Conservation (phyloP, 2,113 vertebrate genomes). For the Colossoma macropomum region DNA sequence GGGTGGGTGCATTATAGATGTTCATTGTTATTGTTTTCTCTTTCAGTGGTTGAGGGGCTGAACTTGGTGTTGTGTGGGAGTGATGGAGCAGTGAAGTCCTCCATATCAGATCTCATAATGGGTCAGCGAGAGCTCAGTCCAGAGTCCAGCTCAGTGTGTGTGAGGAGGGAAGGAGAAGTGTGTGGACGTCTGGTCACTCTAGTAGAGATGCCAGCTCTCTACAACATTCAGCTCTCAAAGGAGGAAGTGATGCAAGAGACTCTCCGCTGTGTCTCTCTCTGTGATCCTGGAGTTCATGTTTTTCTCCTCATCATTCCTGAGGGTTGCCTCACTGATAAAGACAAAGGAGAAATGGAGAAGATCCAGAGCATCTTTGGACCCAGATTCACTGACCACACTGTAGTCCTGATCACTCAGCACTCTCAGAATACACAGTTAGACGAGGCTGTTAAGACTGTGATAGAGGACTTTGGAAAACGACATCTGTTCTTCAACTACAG, state of each 20-base stretch:
- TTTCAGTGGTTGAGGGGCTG: neutral
- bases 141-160: slow-evolving; percentile 31
- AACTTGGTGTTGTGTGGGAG: slow-evolving; percentile 46
- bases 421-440: slow-evolving; percentile 15
- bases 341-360: slow-evolving; percentile 43
- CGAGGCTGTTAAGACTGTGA: slow-evolving; percentile 1
- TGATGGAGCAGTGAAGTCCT: neutral
- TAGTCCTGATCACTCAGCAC: slow-evolving; percentile 43
- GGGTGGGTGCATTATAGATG: neutral
- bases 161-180: slow-evolving; percentile 45
- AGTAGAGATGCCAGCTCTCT: slow-evolving; percentile 46
- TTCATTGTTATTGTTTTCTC: neutral
- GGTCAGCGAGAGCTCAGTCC: slow-evolving; percentile 9
- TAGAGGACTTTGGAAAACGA: slow-evolving; percentile 1
- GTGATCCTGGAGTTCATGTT: slow-evolving; percentile 53
- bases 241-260: slow-evolving; percentile 37
- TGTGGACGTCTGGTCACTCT: neutral
- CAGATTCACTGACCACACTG: slow-evolving; percentile 5
- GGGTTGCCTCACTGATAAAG: slow-evolving; percentile 37
- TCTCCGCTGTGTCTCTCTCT: slow-evolving; percentile 39
- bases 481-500: neutral
- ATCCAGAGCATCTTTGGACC: slow-evolving; percentile 32
- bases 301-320: slow-evolving; percentile 42
- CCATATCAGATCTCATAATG: slow-evolving; percentile 42
- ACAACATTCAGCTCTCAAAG: slow-evolving; percentile 27